Base-by-base conservation (phyloP, 1,140 invertebrate species). In the Acromyrmex echinatior region DNA sequence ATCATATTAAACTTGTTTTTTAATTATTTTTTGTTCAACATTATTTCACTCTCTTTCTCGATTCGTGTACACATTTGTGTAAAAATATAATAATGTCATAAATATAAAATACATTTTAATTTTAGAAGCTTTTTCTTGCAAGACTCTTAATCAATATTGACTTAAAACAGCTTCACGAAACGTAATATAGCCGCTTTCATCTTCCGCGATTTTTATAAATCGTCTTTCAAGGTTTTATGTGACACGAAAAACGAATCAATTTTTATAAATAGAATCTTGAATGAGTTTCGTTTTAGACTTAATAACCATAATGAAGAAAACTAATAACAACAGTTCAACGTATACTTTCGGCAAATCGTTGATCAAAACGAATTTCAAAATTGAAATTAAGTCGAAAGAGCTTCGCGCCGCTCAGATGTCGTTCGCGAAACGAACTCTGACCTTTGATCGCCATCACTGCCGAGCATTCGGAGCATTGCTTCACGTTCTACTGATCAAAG, bases 401-500 rank as follows among this genome's bases (percentile, higher is more conserved):
- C 21, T 85, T 85, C 16, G n/a, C 39, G 35, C 5, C 28, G 51
- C 18, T 45, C 12, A 56, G 56, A 31, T 73, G n/a, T 81, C 58
- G 25, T 45, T 45, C 73, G 39, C 65, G 39, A n/a, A 21, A 58
- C 53, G 68, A 87, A 88, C 80, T 89, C 63, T 88, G 68, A 60
- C 88, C 88, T 88, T 88, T 88, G 74, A 89, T 88, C 39, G 74
- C 58, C 71, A 70, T 63, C 62, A 35, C 70, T 73, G 12, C 51
- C 56, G 66, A 56, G 28, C 56, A 76, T 88, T 87, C 76, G 85
- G 76, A 82, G 86, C 78, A 86, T 81, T 71, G 88, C 76, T 90
- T 90, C 78, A 86, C 87, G 88, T 82, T 86, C 21, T 78, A 58
- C 39, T 88, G 88, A 86, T 90, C 88, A 90, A 90, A 90, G 88